Conservation (phyloP, 2,113 vertebrate genomes). For the Nannospalax galili region DNA sequence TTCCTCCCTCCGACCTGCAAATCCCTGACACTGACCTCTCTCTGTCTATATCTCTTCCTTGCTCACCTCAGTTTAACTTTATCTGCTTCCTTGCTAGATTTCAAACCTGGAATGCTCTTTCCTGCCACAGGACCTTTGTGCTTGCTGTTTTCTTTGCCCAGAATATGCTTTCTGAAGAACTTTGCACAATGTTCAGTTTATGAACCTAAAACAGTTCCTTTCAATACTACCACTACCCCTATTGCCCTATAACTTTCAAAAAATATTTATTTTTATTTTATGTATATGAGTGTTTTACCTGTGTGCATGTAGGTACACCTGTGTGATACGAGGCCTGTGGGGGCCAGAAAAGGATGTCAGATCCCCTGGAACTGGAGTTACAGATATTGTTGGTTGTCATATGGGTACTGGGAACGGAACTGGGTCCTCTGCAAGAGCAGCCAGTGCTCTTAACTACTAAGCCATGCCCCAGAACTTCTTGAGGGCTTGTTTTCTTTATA, state of each 20-base stretch:
- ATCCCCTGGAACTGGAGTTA: too few relatives aligned
- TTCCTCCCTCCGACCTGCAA: neutral
- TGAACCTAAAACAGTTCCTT: neutral
- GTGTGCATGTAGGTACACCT: too few relatives aligned
- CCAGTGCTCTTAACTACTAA: neutral
- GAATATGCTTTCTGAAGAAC: neutral
- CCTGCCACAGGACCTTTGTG: conserved; percentile 5
- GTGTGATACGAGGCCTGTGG: too few relatives aligned
- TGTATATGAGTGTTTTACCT: too few relatives aligned
- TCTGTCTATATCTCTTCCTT: neutral
- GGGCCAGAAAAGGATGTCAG: too few relatives aligned
- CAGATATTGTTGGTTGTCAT: too few relatives aligned
- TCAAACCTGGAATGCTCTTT: neutral
- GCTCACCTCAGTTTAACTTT: neutral
- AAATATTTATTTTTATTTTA: too few relatives aligned
- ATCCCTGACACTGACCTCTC: neutral
- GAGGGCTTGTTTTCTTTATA: neutral
- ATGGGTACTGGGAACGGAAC: too few relatives aligned
- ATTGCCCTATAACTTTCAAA: neutral
- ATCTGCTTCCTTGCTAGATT: neutral
- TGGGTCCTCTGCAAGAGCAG: too few relatives aligned
- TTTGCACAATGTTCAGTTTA: neutral
- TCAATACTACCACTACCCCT: neutral
- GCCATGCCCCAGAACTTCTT: neutral
- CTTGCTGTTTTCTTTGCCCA: neutral